phyloP scores from a whole-genome alignment of 2,797 vertebrate genomes.

The Dallia pectoralis region DNA sequence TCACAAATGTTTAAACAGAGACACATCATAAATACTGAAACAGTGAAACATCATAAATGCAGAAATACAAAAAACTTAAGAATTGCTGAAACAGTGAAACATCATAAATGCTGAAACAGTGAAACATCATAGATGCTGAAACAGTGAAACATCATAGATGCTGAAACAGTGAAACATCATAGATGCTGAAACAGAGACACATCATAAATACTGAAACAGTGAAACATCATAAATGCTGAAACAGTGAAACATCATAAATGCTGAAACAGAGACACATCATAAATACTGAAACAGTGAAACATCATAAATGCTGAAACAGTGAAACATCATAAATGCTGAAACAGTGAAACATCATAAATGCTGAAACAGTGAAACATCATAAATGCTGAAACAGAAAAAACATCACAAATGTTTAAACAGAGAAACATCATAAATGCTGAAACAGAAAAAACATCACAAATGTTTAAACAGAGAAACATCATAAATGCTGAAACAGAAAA shows the following conservation, averaged over 20 bases:
- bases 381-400: too few relatives aligned
- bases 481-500: too few relatives aligned
- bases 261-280: constrained; percentile 54
- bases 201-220: constrained; percentile 64
- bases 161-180: constrained; percentile 54
- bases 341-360: constrained; percentile 58
- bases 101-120: constrained; percentile 64
- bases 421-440: not conserved
- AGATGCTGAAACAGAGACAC: too few relatives aligned
- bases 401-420: constrained; percentile 65
- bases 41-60: constrained; percentile 63
- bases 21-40: too few relatives aligned
- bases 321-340: constrained; percentile 58
- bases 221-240: constrained; percentile 58
- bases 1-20: constrained; percentile 64
- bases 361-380: constrained; percentile 54
- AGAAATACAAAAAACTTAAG: too few relatives aligned
- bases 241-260: constrained; percentile 58
- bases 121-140: constrained; percentile 58
- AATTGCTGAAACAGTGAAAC: constrained; percentile 18
- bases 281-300: too few relatives aligned
- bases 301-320: constrained; percentile 64
- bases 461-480: constrained; percentile 55
- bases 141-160: constrained; percentile 58
- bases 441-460: constrained; percentile 61